A percentile compares a stretch with the other conserved stretches of the same genome.
Conservation (phyloP, 2,113 vertebrate genomes). For the Oryzias curvinotus region DNA sequence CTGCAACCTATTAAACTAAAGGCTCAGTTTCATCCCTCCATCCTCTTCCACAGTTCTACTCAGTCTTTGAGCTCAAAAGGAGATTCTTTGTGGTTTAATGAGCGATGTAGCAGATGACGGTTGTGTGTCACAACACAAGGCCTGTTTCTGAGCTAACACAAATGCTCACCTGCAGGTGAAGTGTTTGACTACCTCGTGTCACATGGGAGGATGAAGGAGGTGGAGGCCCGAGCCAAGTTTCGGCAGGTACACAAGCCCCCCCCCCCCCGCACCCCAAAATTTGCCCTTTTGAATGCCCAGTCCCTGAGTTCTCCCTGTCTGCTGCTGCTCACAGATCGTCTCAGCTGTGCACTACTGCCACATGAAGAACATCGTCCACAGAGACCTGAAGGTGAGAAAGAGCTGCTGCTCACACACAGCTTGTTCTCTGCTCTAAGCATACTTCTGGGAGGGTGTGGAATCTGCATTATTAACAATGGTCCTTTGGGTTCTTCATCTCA, state of each 20-base stretch:
- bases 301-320: constrained; percentile 1
- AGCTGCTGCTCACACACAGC: background rate
- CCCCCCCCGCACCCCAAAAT: background rate
- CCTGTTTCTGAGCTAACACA: constrained; percentile 4
- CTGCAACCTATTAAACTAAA: constrained; percentile 1
- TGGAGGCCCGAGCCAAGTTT: constrained; percentile 88
- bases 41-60: too few species aligned
- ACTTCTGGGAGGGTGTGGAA: constrained; percentile 1
- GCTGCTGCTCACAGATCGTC: constrained; percentile 82
- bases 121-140: background rate
- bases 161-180: constrained; percentile 65
- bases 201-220: constrained; percentile 95
- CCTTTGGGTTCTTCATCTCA: too few species aligned
- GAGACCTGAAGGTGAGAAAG: constrained; percentile 88
- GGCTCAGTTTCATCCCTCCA: too few species aligned
- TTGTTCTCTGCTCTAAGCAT: too few species aligned
- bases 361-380: constrained; percentile 93
- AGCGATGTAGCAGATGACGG: background rate
- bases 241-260: constrained; percentile 66
- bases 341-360: constrained; percentile 95
- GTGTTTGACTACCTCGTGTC: constrained; percentile 96
- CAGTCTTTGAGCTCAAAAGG: too few species aligned
- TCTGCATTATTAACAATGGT: too few species aligned
- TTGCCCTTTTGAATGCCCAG: background rate
- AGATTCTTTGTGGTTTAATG: too few species aligned